Base-by-base conservation (phyloP, 2,888 invertebrate genomes). In the Drosophila paracracens region DNA sequence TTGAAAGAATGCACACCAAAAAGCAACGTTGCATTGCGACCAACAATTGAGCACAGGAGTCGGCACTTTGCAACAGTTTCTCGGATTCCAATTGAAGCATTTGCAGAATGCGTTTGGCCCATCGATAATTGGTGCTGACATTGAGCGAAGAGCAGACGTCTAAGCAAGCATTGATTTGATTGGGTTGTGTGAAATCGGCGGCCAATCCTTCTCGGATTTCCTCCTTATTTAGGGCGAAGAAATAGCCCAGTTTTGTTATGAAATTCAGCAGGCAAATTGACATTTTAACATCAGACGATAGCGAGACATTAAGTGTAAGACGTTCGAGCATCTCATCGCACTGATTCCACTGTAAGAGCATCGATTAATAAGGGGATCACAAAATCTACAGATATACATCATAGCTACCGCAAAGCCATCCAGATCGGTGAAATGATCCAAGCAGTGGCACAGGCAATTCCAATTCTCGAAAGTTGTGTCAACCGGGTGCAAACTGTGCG, bases 281-380 rank as follows among this genome's bases (percentile, higher is more conserved):
- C 27, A 89, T 72, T 29, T 79, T 48, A 0, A 77, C 75, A 11
- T 86, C 83, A 0, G 92, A 74, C 1, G 91, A 74, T 36, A 93
- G 65, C 1, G 88, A 82, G 13, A 92, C 84, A 67, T 88, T 90
- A 10, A 87, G 86, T n/a, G 92, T 66, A 6, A 92, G 81, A 0
- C 85, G 84, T 46, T 92, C 92, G 52, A 93, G 81, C 88, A 93
- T 87, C 63, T 93, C 93, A 58, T 93, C 93, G 7, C 90, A 83
- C 65, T 89, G 80, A 64, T 85, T 92, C 93, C 93, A 93, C 93
- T 93, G 67, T 5, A 76, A 53, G 11, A 27, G 18, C 0, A 38
- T 6, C 1, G 13, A 21, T 52, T 51, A 46, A 10, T 35, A 2
- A 1, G 11, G 38, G 4, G 18, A 1, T 13, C 4, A n/a, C 7